These are phyloP conservation scores for Falcaria lacertinaria DNA, from an alignment of 2,888 invertebrate genomes.

Conservation along the genomic window DNA sequence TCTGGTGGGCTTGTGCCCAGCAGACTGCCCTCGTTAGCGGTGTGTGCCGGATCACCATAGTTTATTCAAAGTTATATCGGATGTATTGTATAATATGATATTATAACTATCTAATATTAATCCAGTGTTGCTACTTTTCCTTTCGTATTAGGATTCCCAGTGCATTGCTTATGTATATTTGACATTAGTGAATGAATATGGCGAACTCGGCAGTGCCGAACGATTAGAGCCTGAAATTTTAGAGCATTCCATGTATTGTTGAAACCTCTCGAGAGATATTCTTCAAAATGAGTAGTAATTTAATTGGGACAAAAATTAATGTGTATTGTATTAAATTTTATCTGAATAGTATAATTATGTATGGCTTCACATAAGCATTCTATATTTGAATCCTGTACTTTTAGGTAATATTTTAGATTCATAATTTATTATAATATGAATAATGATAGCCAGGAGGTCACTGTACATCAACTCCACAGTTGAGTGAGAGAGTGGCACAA, in stretches of 20 bases:
- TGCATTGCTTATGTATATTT: conserved; percentile 44
- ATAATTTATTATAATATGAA: conserved; percentile 1
- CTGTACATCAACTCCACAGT: background rate
- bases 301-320: conserved; percentile 40
- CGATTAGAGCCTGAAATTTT: conserved; percentile 41
- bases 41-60: background rate
- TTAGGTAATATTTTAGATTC: conserved; percentile 26
- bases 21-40: background rate
- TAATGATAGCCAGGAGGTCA: conserved; percentile 8
- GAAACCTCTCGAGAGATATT: conserved; percentile 42
- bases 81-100: conserved; percentile 26
- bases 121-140: conserved; percentile 38
- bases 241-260: conserved; percentile 63
- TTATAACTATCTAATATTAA: conserved; percentile 29
- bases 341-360: conserved; percentile 51
- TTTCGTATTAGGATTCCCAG: conserved; percentile 42
- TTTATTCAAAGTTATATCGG: conserved; percentile 10
- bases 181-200: conserved; percentile 45
- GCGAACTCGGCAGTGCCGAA: conserved; percentile 12
- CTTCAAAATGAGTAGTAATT: conserved; percentile 38
- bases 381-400: conserved; percentile 31
- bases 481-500: background rate
- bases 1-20: too few species aligned
- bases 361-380: conserved; percentile 44
- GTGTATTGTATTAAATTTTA: conserved; percentile 32